These are phyloP conservation scores for Hystrix brachyura DNA, from an alignment of 2,113 vertebrate species.

Conservation along the genomic window DNA sequence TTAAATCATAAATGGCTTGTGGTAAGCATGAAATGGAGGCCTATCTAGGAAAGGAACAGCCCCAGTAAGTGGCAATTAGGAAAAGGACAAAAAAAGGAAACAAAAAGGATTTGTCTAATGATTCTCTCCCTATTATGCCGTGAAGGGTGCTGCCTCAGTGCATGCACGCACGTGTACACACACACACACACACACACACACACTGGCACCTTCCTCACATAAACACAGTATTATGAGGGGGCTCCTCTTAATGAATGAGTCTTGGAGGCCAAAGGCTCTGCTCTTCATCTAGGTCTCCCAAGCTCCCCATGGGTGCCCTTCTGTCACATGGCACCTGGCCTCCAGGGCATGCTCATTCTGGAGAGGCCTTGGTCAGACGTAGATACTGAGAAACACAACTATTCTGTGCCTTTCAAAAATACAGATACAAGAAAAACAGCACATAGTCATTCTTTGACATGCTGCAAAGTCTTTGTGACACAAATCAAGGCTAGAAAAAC, in stretches of 20 bases:
- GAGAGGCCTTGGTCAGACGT: background rate
- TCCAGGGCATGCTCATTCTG: background rate
- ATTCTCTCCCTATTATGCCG: background rate
- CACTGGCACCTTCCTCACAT: background rate
- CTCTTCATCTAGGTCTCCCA: background rate
- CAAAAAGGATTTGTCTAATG: background rate
- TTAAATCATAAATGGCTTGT: constrained; percentile 53
- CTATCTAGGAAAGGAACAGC: background rate
- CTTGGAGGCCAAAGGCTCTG: background rate
- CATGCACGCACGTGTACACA: background rate
- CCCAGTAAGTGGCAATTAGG: constrained; percentile 8
- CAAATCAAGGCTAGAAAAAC: constrained; percentile 51
- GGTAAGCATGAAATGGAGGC: background rate
- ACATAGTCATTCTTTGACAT: constrained; percentile 44
- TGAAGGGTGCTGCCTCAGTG: background rate
- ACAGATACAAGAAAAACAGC: constrained; percentile 12
- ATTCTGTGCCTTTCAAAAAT: constrained; percentile 36
- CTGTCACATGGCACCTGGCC: background rate
- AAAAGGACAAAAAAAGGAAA: background rate
- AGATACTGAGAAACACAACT: background rate
- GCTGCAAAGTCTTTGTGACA: constrained; percentile 36
- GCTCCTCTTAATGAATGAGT: background rate
- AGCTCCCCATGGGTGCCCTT: background rate
- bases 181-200: background rate
- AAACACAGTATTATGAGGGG: background rate